phyloP scores from a whole-genome alignment of 2,113 vertebrate genomes.

The Neodontobutis hainanensis region DNA sequence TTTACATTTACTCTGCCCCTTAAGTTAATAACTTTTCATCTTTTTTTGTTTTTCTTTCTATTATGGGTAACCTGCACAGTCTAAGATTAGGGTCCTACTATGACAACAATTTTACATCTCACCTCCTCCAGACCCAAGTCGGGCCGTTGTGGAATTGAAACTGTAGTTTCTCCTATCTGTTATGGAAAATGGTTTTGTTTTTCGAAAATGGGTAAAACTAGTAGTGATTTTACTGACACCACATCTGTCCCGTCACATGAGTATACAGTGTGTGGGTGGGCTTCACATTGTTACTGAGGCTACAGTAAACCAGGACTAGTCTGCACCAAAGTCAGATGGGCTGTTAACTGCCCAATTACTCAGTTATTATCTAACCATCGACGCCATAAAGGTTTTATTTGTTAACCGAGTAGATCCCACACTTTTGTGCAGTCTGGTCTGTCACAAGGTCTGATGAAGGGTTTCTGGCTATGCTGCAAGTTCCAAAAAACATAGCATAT shows the following conservation, averaged over 20 bases:
- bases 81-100: constrained; percentile 42
- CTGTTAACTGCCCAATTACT: constrained; percentile 15
- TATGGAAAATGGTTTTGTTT: constrained; percentile 29
- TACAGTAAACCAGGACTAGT: constrained; percentile 27
- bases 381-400: constrained; percentile 3
- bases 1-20: constrained; percentile 64
- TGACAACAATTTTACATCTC: constrained; percentile 39
- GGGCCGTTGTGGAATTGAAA: constrained; percentile 21
- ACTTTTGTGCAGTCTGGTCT: constrained; percentile 27
- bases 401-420: constrained; percentile 4
- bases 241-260: constrained; percentile 35
- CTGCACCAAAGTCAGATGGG: constrained; percentile 28
- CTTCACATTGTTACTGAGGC: constrained; percentile 37
- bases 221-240: constrained; percentile 32
- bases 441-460: constrained; percentile 12
- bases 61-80: constrained; percentile 60
- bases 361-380: constrained; percentile 25
- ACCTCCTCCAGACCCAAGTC: constrained; percentile 32
- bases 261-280: constrained; percentile 12
- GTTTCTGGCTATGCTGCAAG: constrained; percentile 44
- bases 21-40: constrained; percentile 58
- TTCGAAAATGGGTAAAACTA: constrained; percentile 27
- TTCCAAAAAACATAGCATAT: constrained; percentile 43
- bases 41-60: constrained; percentile 33
- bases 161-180: constrained; percentile 22